These are phyloP conservation scores for Myocastor coypus DNA, from an alignment of 2,113 vertebrate genomes.

Conservation along the genomic window DNA sequence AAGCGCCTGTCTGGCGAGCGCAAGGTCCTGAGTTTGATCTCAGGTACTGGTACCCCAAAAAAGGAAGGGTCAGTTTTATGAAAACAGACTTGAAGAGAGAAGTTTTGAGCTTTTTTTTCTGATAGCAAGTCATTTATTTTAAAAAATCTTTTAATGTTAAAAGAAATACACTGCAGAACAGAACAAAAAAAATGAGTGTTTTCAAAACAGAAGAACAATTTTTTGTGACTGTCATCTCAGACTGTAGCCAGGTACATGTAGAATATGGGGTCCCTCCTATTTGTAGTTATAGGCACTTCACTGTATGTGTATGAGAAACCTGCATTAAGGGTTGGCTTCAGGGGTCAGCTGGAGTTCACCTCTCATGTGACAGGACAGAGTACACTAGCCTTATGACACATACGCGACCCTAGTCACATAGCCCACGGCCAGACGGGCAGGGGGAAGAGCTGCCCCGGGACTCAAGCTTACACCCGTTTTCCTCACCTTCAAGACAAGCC, in stretches of 20 bases:
- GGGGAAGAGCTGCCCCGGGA: neutral
- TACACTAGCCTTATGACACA: neutral
- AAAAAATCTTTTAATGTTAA: neutral
- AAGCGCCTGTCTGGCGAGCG: too few relatives aligned
- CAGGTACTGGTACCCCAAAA: too few relatives aligned
- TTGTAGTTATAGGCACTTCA: neutral
- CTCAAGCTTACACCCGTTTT: neutral
- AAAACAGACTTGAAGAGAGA: neutral
- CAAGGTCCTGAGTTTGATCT: too few relatives aligned
- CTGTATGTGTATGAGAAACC: fast-evolving
- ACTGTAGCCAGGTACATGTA: neutral
- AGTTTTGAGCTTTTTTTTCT: neutral
- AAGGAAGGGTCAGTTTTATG: neutral
- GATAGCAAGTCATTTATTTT: neutral
- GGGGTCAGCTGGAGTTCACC: neutral
- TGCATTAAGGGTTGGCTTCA: neutral
- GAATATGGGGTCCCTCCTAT: neutral
- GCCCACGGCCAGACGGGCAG: neutral
- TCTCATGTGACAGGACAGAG: neutral
- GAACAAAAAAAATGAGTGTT: neutral
- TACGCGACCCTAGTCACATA: neutral
- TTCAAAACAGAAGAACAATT: constrained; percentile 7
- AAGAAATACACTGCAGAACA: neutral
- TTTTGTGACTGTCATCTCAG: neutral
- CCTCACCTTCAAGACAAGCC: neutral